Evolutionary conservation across 2,797 vertebrate species (phyloP).

Genomic region (Sparidentex hasta): DNA sequence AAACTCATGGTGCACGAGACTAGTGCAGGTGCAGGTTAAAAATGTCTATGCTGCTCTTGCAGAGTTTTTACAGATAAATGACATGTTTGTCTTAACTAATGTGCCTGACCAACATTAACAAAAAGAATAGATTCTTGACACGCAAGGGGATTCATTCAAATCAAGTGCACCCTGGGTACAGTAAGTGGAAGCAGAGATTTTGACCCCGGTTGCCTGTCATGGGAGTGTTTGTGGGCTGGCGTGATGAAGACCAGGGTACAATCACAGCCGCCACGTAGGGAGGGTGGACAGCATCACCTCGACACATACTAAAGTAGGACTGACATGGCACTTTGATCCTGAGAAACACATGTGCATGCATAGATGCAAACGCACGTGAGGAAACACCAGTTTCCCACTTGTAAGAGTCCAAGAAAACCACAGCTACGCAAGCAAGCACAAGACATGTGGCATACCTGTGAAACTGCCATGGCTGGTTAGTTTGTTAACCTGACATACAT

Average conservation of each 20-base stretch:
- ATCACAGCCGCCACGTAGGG: slow-evolving; percentile 17
- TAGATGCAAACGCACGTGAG: slow-evolving; percentile 30
- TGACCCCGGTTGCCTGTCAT: slow-evolving; percentile 57
- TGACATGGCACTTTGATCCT: slow-evolving; percentile 70
- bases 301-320: slow-evolving; percentile 59
- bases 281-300: slow-evolving; percentile 70
- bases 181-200: slow-evolving; percentile 62
- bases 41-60: neutral
- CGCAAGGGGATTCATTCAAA: slow-evolving; percentile 38
- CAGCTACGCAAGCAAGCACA: neutral
- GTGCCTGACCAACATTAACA: neutral
- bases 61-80: slow-evolving; percentile 22
- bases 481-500: slow-evolving; percentile 17
- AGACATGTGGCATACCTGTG: neutral
- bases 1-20: neutral
- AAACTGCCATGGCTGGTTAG: slow-evolving; percentile 2
- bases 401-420: neutral
- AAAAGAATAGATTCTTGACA: slow-evolving; percentile 40
- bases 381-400: slow-evolving; percentile 30
- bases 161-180: slow-evolving; percentile 23
- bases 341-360: slow-evolving; percentile 36
- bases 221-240: slow-evolving; percentile 6
- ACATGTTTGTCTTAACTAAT: slow-evolving; percentile 11
- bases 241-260: slow-evolving; percentile 72
- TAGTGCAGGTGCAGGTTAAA: slow-evolving; percentile 45